Percentiles rank a stretch among this genome's conserved stretches.
phyloP scores from a whole-genome alignment of 2,888 invertebrate genomes.

The Drosophila falleni region DNA sequence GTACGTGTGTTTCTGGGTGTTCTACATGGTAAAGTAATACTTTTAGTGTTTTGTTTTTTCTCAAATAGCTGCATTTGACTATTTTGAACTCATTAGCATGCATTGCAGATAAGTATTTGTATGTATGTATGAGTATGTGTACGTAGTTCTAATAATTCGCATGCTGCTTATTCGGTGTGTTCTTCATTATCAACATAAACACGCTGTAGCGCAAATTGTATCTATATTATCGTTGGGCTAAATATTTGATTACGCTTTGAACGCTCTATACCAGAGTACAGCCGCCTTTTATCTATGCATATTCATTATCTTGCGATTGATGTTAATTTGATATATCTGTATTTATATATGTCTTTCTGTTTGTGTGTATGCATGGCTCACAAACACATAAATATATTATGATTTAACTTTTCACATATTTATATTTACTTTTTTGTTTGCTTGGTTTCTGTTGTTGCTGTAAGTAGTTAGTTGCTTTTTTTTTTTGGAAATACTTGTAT shows the following conservation, averaged over 20 bases:
- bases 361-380: slow-evolving; percentile 19
- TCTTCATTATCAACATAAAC: slow-evolving; percentile 63
- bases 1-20: slow-evolving; percentile 60
- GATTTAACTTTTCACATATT: slow-evolving; percentile 51
- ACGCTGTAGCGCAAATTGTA: slow-evolving; percentile 69
- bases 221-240: slow-evolving; percentile 84
- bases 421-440: slow-evolving; percentile 22
- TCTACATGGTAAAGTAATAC: slow-evolving; percentile 79
- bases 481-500: slow-evolving; percentile 74
- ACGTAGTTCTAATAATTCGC: slow-evolving; percentile 73
- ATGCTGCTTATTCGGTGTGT: slow-evolving; percentile 75
- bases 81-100: slow-evolving; percentile 43
- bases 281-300: slow-evolving; percentile 44
- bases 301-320: slow-evolving; percentile 42
- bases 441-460: slow-evolving; percentile 22
- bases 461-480: slow-evolving; percentile 32
- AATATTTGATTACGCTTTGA: slow-evolving; percentile 82
- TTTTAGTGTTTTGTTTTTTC: slow-evolving; percentile 53
- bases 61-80: slow-evolving; percentile 65
- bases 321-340: slow-evolving; percentile 29
- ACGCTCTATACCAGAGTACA: slow-evolving; percentile 60
- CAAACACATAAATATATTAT: slow-evolving; percentile 54
- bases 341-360: slow-evolving; percentile 22
- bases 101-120: slow-evolving; percentile 30
- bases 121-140: slow-evolving; percentile 41